Evolutionary conservation across 2,888 invertebrate species (phyloP).

Genomic region (Laothoe populi): DNA sequence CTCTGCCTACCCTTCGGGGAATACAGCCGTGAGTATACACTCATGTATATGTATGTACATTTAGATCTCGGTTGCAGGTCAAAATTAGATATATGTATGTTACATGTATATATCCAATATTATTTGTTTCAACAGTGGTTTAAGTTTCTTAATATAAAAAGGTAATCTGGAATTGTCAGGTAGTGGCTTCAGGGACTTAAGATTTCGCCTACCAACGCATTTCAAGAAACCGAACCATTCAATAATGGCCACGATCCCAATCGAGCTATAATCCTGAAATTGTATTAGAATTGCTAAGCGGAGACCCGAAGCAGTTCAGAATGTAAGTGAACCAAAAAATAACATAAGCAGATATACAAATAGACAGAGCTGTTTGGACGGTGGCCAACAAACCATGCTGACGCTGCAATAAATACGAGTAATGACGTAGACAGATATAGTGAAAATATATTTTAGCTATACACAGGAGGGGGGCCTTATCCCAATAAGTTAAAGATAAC

Average conservation of each 20-base stretch:
- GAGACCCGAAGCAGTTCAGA: not conserved
- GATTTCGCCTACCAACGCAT: no score
- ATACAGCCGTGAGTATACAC: no score
- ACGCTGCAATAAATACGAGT: constrained; percentile 38
- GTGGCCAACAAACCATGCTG: constrained; percentile 50
- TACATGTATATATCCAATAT: no score
- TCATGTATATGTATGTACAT: no score
- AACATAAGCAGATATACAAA: constrained; percentile 41
- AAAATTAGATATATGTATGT: no score
- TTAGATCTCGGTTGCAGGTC: no score
- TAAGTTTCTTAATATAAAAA: no score
- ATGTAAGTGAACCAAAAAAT: constrained; percentile 39
- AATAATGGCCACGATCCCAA: not conserved
- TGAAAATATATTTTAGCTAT: constrained; percentile 1
- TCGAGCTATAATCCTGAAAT: not conserved
- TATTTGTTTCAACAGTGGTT: no score
- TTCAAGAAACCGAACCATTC: no score
- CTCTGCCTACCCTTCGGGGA: no score
- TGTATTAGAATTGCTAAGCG: not conserved
- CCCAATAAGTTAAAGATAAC: not conserved
- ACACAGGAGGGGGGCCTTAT: not conserved
- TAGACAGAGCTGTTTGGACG: constrained; percentile 46
- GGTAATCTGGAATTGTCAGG: no score
- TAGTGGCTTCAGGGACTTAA: no score
- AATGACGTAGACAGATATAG: not conserved